phyloP scores from a whole-genome alignment of 2,888 invertebrate genomes.

The Temnothorax unifasciatus region DNA sequence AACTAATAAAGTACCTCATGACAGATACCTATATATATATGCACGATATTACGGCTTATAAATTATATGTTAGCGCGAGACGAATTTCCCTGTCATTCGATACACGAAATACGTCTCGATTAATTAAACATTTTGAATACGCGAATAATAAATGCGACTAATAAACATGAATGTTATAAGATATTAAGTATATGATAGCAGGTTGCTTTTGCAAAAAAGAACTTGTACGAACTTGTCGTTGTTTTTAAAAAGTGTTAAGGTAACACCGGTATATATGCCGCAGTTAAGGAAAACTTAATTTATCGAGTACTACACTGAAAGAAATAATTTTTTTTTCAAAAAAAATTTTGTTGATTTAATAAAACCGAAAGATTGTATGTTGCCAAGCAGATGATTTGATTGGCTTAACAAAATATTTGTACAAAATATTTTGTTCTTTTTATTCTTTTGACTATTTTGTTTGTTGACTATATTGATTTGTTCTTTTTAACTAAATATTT shows the following conservation, averaged over 20 bases:
- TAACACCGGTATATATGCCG: too few species aligned
- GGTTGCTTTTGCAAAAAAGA: neutral
- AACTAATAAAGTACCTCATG: slow-evolving; percentile 25
- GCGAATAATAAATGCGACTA: neutral
- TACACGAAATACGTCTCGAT: neutral
- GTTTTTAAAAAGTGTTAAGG: neutral
- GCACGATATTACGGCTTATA: neutral
- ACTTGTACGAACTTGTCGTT: neutral
- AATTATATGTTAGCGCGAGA: slow-evolving; percentile 26
- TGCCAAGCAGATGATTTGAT: too few species aligned
- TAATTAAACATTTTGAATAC: neutral
- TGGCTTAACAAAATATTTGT: too few species aligned
- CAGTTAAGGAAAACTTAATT: too few species aligned
- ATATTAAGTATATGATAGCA: neutral
- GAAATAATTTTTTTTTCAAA: too few species aligned
- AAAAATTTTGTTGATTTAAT: too few species aligned
- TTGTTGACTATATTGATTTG: too few species aligned
- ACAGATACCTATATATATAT: neutral
- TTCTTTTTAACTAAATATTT: too few species aligned
- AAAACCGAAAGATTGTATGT: too few species aligned
- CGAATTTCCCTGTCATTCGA: slow-evolving; percentile 18
- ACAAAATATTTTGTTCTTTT: too few species aligned
- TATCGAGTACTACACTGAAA: too few species aligned
- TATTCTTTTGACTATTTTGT: too few species aligned
- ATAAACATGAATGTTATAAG: neutral